These are phyloP conservation scores for Montipora cactus DNA, from an alignment of 64 coral and sea anemone species.

Conservation along the genomic window DNA sequence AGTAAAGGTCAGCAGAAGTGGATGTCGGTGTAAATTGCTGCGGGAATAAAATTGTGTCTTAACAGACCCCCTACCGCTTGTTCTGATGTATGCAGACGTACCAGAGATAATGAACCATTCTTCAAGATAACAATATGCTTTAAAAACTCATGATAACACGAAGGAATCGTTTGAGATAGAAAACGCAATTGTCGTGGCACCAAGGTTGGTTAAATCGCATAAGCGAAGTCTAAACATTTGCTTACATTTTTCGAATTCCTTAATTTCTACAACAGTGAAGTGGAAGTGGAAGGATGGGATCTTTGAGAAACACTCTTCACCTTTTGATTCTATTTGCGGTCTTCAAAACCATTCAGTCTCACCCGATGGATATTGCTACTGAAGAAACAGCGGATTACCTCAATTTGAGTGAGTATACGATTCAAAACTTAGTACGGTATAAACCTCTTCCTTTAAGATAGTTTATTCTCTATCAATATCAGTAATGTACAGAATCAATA, in stretches of 20 bases:
- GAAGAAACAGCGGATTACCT: not conserved
- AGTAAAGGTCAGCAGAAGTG: too few species aligned
- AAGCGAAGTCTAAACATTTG: too few species aligned
- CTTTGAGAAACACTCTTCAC: too few species aligned
- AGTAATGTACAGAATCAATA: too few species aligned
- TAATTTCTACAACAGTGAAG: too few species aligned
- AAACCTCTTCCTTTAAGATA: too few species aligned
- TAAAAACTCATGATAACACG: not conserved
- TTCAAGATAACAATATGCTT: not conserved
- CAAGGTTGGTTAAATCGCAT: not conserved
- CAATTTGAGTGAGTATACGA: not conserved
- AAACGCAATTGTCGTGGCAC: not conserved
- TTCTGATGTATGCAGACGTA: not conserved
- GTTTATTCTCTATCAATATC: too few species aligned
- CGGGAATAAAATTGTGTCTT: too few species aligned
- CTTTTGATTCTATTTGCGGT: not conserved
- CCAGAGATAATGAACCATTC: not conserved
- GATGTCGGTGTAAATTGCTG: too few species aligned
- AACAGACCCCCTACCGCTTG: not conserved
- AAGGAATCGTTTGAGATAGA: not conserved
- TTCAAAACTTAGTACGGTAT: not conserved
- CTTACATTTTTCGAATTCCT: too few species aligned
- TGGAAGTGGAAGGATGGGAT: too few species aligned
- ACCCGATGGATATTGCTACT: not conserved
- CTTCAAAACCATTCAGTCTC: not conserved